Evolutionary conservation across 2,797 vertebrate genomes (phyloP).

Genomic region (Centropyge bicolor): DNA sequence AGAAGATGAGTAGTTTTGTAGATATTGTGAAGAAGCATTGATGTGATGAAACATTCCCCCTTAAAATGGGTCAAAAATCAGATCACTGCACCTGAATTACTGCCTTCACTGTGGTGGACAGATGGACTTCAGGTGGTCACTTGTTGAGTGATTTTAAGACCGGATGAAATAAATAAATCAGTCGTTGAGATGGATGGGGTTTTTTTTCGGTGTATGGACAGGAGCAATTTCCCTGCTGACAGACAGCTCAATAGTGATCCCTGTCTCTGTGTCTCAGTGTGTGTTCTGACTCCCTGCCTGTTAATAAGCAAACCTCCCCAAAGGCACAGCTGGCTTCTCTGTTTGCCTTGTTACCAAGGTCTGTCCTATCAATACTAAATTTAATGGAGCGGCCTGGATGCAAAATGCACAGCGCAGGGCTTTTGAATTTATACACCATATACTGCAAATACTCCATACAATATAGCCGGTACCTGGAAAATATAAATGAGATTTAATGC

Average conservation of each 20-base stretch:
- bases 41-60: conserved; percentile 2
- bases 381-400: conserved; percentile 56
- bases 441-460: background rate
- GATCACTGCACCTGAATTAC: conserved; percentile 7
- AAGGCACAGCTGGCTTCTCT: conserved; percentile 73
- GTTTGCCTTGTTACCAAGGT: conserved; percentile 70
- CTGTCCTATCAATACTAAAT: conserved; percentile 65
- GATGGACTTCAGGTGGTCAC: conserved; percentile 40
- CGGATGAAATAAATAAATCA: conserved; percentile 49
- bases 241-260: conserved; percentile 72
- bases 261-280: conserved; percentile 63
- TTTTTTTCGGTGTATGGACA: conserved; percentile 38
- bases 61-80: background rate
- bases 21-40: background rate
- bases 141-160: conserved; percentile 29
- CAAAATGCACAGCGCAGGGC: conserved; percentile 42
- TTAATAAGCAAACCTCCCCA: conserved; percentile 77
- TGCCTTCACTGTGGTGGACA: background rate
- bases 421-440: conserved; percentile 23
- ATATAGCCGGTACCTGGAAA: conserved; percentile 7
- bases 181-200: background rate
- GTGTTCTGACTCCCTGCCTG: conserved; percentile 72
- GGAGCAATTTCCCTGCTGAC: conserved; percentile 69
- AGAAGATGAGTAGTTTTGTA: conserved; percentile 4
- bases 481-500: conserved; percentile 20